Evolutionary conservation across 2,113 vertebrate genomes (phyloP), one percentile per base, ranked within the genome.

Genomic region (Mesoclemmys tuberculata): DNA sequence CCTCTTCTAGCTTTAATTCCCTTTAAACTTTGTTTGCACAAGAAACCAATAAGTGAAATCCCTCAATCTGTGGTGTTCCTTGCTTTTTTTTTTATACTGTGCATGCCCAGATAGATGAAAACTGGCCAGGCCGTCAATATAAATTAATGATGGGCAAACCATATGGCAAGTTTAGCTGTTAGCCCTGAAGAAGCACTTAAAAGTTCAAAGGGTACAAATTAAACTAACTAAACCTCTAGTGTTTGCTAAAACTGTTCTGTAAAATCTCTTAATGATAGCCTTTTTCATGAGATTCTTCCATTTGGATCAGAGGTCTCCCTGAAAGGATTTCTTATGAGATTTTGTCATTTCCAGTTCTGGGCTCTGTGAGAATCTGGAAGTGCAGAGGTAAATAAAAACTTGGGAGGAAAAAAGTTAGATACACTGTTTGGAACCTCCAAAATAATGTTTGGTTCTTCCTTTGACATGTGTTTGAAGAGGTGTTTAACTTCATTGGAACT

Each of bases 31-130:
- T 91, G 24, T 75, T 93, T 75, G 26, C 49, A 4, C 35, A 80
- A 88, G 61, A 11, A 89, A 29, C 3, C 35, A 22, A 24, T 61
- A 82, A 94, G 18, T 88, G 80, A 96, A 94, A 92, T 77, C 26
- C 21, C 52, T 86, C 55, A n/a, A 13, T 78, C 6, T 4, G 2
- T 80, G 14, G 22, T 80, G 19, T 44, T 90, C n/a, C 21, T 87
- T 35, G 61, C 48, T 74, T 24, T 81, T 5, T 24, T 49, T 49
- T 90, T 85, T 56, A 71, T 41, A 24, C 21, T 11, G 38, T 74
- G 68, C 52, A 51, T 94, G 92, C 82, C 87, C 83, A 92, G 90
- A 41, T 2, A 85, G 19, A 88, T 1, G 92, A 95, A 93, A 86
- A 0, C 5, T 90, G 82, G 14, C 92, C 38, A 88, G 5, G 56